Evolutionary conservation across 2,888 invertebrate species (phyloP).

Genomic region (Brachypterus glaber): DNA sequence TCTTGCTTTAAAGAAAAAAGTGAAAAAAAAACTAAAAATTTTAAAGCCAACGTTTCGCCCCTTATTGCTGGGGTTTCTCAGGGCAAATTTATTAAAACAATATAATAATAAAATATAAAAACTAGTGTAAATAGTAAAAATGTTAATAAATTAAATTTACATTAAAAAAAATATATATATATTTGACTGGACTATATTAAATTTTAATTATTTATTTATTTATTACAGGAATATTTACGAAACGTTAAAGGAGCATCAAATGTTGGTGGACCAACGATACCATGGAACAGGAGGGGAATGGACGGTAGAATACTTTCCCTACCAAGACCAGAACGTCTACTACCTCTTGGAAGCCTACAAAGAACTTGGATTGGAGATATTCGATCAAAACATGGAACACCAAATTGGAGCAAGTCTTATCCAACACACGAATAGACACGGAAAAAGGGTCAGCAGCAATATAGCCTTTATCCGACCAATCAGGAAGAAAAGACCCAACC

Average conservation of each 20-base stretch:
- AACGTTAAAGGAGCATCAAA: conserved; percentile 42
- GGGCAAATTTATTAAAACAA: no score
- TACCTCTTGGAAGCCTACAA: conserved; percentile 51
- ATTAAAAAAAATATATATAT: no score
- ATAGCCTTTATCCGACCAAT: conserved; percentile 59
- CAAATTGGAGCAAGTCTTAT: conserved; percentile 53
- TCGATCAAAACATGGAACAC: conserved; percentile 49
- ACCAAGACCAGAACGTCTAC: conserved; percentile 49
- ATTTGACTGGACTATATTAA: no score
- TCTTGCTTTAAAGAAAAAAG: no score
- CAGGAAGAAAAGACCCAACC: conserved; percentile 44
- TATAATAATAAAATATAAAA: no score
- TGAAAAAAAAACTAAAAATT: no score
- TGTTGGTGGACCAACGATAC: conserved; percentile 48
- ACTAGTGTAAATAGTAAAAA: no score
- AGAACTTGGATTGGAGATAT: conserved; percentile 50
- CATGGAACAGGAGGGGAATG: conserved; percentile 10
- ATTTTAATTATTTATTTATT: no score
- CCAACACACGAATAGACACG: conserved; percentile 54
- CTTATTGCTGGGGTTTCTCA: no score
- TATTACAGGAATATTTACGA: conserved; percentile 48
- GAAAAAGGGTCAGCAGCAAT: conserved; percentile 53
- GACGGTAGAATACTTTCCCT: conserved; percentile 54
- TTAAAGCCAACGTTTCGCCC: no score
- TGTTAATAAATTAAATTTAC: no score